A percentile compares a stretch with the other conserved stretches of the same genome.
Evolutionary conservation across 2,888 invertebrate species (phyloP).

Genomic region (Hirtodrosophila histrioides): DNA sequence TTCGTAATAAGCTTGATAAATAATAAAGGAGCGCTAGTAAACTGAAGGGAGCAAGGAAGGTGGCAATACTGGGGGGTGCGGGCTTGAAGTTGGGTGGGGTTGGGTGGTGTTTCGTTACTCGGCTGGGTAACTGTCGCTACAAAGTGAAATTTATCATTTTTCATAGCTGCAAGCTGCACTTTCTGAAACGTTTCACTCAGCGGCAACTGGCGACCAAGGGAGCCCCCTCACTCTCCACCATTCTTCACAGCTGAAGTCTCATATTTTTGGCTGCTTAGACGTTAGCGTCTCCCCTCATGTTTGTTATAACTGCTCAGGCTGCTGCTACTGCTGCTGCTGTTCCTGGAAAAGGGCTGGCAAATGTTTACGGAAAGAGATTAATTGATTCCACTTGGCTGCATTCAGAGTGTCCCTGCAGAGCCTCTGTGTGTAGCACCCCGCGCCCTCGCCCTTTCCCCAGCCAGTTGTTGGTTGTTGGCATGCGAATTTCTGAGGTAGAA

Average conservation of each 20-base stretch:
- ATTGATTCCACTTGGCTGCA: conserved; percentile 80
- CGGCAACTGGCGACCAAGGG: conserved; percentile 33
- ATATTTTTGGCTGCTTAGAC: conserved; percentile 77
- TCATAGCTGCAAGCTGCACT: conserved; percentile 80
- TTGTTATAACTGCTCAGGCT: conserved; percentile 33
- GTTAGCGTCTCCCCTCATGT: conserved; percentile 48
- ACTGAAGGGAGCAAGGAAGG: conserved; percentile 24
- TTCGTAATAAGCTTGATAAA: conserved; percentile 79
- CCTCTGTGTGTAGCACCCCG: conserved; percentile 8
- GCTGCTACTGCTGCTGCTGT: conserved; percentile 48
- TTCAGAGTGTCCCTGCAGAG: conserved; percentile 67
- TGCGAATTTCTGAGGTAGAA: conserved; percentile 33
- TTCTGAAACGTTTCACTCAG: conserved; percentile 81
- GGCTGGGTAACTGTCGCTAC: conserved; percentile 56
- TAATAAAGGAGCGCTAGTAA: conserved; percentile 68
- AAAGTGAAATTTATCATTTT: conserved; percentile 78
- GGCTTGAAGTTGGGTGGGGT: conserved; percentile 1
- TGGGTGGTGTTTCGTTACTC: neutral
- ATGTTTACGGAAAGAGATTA: conserved; percentile 79
- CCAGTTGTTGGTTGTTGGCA: conserved; percentile 12
- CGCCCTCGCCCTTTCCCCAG: neutral
- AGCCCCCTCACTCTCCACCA: neutral
- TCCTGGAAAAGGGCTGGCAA: conserved; percentile 58
- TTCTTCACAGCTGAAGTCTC: conserved; percentile 34
- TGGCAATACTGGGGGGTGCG: neutral